Evolutionary conservation across 2,888 invertebrate species (phyloP).

Genomic region (Ischnus inquisitorius): DNA sequence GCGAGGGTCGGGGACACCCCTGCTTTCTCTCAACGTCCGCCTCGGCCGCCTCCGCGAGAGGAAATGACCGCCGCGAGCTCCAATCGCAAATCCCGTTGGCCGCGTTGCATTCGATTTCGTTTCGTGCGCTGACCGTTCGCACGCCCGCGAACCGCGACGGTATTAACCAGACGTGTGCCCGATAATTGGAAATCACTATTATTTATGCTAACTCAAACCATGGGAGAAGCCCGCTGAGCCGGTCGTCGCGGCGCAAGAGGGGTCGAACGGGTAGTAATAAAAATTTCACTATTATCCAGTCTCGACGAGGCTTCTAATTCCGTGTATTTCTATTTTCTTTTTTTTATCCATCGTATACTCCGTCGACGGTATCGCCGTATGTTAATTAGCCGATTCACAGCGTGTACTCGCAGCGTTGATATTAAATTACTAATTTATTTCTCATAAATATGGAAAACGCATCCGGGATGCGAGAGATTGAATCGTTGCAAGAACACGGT

Average conservation of each 20-base stretch:
- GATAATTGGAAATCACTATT: conserved; percentile 73
- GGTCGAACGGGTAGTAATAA: background rate
- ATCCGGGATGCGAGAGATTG: background rate
- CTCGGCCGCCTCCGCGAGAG: conserved; percentile 7
- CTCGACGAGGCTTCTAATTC: too few species aligned
- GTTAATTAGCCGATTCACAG: conserved; percentile 32
- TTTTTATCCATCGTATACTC: background rate
- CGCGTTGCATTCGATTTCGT: conserved; percentile 11
- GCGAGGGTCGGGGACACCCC: background rate
- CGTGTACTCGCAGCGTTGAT: conserved; percentile 16
- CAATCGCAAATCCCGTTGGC: background rate
- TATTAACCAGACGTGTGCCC: conserved; percentile 68
- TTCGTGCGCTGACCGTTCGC: background rate
- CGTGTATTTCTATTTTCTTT: too few species aligned
- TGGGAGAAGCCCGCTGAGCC: background rate
- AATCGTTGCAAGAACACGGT: background rate
- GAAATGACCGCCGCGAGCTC: conserved; percentile 20
- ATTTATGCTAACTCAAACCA: conserved; percentile 53
- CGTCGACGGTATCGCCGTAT: background rate
- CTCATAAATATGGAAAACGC: conserved; percentile 55
- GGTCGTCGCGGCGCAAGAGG: background rate
- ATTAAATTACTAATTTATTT: conserved; percentile 42
- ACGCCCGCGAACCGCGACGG: background rate
- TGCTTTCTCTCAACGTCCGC: background rate
- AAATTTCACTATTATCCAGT: background rate